Percentiles rank a stretch among this genome's conserved stretches.
These are phyloP conservation scores for Egretta garzetta DNA, from an alignment of 2,113 vertebrate genomes.

Conservation along the genomic window DNA sequence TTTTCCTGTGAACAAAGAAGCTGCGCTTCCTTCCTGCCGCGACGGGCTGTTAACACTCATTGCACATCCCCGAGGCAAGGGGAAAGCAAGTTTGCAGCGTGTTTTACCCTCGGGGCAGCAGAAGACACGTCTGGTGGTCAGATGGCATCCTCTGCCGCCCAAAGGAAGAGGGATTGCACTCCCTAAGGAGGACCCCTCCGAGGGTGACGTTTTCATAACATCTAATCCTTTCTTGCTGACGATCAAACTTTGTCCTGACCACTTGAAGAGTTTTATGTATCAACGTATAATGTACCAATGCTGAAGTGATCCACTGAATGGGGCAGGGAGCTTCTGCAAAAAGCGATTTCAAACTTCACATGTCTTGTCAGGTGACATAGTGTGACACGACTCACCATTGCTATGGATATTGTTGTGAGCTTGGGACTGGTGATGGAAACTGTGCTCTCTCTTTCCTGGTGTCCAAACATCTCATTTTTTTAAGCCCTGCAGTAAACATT, in stretches of 20 bases:
- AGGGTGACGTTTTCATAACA: rapidly evolving
- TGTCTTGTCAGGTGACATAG: neutral
- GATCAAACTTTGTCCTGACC: neutral
- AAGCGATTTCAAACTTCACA: neutral
- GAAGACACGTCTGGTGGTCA: rapidly evolving
- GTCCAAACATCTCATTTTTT: neutral
- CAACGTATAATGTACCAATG: neutral
- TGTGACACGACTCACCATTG: neutral
- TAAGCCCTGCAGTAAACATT: neutral
- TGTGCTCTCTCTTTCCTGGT: neutral
- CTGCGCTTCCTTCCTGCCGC: rapidly evolving
- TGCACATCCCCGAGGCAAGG: neutral
- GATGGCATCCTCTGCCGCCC: no score
- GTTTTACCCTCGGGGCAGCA: neutral
- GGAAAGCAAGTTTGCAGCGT: rapidly evolving
- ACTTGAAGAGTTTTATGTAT: neutral
- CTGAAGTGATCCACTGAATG: neutral
- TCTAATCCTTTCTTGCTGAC: no score
- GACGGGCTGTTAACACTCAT: rapidly evolving
- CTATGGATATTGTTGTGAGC: rapidly evolving
- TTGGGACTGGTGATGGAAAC: neutral
- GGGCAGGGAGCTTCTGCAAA: neutral
- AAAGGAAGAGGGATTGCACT: rapidly evolving
- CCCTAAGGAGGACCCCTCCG: rapidly evolving
- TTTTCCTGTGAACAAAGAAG: neutral